A percentile compares a stretch with the other conserved stretches of the same genome.
These are phyloP conservation scores for Sturmia bella DNA, from an alignment of 2,888 invertebrate genomes.

Conservation along the genomic window DNA sequence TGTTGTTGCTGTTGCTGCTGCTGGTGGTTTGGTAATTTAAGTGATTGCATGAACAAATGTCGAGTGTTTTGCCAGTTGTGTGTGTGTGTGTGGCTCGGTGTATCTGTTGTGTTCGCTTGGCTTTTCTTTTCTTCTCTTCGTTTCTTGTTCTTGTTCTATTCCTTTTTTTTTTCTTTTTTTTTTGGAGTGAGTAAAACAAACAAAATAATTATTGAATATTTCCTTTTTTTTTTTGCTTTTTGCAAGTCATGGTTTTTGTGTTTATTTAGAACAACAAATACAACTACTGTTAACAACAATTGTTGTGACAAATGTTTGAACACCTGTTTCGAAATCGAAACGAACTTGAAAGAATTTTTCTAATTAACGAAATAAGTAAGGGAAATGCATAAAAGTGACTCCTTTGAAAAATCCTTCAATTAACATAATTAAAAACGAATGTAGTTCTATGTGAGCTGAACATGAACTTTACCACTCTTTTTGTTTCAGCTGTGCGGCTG, in stretches of 20 bases:
- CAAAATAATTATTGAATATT: conserved; percentile 56
- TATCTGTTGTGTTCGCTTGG: not conserved
- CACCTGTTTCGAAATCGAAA: conserved; percentile 53
- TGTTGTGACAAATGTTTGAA: conserved; percentile 58
- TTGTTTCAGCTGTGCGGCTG: conserved; percentile 9
- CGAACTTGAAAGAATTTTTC: conserved; percentile 15
- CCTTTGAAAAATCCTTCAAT: conserved; percentile 75
- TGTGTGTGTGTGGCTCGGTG: conserved; percentile 11
- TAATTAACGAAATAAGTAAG: conserved; percentile 38
- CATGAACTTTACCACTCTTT: not conserved
- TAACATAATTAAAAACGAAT: conserved; percentile 80
- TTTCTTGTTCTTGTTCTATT: too few relatives aligned
- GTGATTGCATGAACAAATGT: conserved; percentile 45
- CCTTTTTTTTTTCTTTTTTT: conserved; percentile 11
- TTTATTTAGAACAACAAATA: conserved; percentile 6
- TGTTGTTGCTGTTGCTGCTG: not conserved
- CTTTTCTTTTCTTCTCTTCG: too few relatives aligned
- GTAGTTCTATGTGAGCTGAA: conserved; percentile 9
- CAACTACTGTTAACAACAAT: conserved; percentile 15
- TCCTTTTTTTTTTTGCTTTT: conserved; percentile 5
- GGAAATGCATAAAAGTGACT: conserved; percentile 53
- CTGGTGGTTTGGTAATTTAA: conserved; percentile 11
- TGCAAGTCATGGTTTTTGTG: conserved; percentile 57
- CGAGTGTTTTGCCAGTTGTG: conserved; percentile 6
- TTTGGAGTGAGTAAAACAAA: conserved; percentile 21